Conservation (phyloP, 2,797 vertebrate species). For the Chaunax sp. region DNA sequence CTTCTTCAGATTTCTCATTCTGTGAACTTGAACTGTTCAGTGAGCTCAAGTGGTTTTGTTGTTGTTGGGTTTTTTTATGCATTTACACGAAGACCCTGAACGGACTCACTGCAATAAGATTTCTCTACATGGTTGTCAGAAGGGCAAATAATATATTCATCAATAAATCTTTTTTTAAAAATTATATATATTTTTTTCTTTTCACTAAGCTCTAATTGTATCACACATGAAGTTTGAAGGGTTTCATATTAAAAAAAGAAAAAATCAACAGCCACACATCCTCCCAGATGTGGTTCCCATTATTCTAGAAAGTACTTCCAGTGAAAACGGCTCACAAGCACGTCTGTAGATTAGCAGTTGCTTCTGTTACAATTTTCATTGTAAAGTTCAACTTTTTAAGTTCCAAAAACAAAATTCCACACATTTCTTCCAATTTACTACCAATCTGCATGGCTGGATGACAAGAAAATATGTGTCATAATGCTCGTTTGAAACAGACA, state of each 20-base stretch:
- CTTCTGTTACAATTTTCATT: too few relatives aligned
- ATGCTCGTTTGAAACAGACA: too few relatives aligned
- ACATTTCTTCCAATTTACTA: background rate
- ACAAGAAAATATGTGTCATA: too few relatives aligned
- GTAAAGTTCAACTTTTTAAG: too few relatives aligned
- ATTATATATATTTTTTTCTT: background rate
- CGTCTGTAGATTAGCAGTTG: background rate
- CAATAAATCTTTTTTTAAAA: too few relatives aligned
- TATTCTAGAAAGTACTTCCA: background rate
- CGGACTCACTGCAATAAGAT: background rate
- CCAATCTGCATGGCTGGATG: too few relatives aligned
- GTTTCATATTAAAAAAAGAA: background rate
- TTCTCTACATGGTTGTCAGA: constrained; percentile 3
- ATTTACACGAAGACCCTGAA: constrained; percentile 10
- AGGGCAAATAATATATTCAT: background rate
- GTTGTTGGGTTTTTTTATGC: background rate
- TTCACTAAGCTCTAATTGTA: too few relatives aligned
- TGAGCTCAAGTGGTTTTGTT: constrained; percentile 9
- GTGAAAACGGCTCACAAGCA: background rate
- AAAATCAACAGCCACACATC: background rate
- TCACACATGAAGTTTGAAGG: background rate
- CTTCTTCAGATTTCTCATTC: constrained; percentile 13
- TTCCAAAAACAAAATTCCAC: background rate
- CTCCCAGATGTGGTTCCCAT: background rate
- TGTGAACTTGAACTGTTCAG: constrained; percentile 5